phyloP scores from a whole-genome alignment of 2,797 vertebrate species.

The Macroramphosus scolopax region DNA sequence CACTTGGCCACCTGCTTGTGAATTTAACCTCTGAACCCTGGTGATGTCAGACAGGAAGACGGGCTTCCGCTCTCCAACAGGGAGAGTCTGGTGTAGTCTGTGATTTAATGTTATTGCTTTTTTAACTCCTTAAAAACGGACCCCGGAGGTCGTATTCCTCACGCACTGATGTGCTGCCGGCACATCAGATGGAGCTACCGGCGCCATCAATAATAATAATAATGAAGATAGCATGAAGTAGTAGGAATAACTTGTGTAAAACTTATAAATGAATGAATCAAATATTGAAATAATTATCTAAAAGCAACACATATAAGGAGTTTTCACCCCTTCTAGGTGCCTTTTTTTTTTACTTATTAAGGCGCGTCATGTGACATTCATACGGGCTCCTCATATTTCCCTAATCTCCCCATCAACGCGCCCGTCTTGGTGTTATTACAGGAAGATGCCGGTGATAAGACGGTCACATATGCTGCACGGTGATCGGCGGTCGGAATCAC shows the following conservation, averaged over 20 bases:
- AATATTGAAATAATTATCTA: too few species aligned
- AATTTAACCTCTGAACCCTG: slow-evolving; percentile 59
- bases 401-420: slow-evolving; percentile 65
- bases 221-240: too few species aligned
- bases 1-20: slow-evolving; percentile 58
- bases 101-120: slow-evolving; percentile 42
- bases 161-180: too few species aligned
- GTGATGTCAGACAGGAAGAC: slow-evolving; percentile 54
- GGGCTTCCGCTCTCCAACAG: slow-evolving; percentile 52
- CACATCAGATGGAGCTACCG: too few species aligned
- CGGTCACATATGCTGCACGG: slow-evolving; percentile 50
- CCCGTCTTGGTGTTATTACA: slow-evolving; percentile 51
- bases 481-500: slow-evolving; percentile 54
- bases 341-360: too few species aligned
- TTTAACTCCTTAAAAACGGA: slow-evolving; percentile 35
- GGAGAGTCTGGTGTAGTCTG: slow-evolving; percentile 11
- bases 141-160: slow-evolving; percentile 1
- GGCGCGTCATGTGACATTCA: too few species aligned
- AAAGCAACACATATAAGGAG: too few species aligned
- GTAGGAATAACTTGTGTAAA: too few species aligned
- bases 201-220: too few species aligned
- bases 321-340: too few species aligned
- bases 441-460: slow-evolving; percentile 57
- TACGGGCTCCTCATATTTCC: slow-evolving; percentile 48
- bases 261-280: too few species aligned